Conservation (phyloP, 1,140 invertebrate species). For the Physella acuta region DNA sequence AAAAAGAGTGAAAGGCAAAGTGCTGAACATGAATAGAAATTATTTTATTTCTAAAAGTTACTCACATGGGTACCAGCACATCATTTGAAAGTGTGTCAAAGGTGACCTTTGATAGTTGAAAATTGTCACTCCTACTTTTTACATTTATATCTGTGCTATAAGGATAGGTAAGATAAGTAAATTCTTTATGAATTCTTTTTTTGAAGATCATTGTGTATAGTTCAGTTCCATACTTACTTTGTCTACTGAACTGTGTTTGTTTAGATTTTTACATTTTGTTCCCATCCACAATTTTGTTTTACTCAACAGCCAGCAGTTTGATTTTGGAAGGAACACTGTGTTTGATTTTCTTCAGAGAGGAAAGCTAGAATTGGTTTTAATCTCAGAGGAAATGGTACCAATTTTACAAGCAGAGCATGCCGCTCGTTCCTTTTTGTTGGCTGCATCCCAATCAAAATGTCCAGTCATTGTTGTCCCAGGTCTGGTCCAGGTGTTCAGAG, state of each 20-base stretch:
- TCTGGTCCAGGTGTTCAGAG: background rate
- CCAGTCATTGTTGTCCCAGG: constrained; percentile 11
- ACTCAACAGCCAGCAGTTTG: constrained; percentile 25
- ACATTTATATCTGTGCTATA: background rate
- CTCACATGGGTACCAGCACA: too few species aligned
- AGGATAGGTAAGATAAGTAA: background rate
- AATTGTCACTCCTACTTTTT: too few species aligned
- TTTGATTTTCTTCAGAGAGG: background rate
- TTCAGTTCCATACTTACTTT: background rate
- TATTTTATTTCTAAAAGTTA: too few species aligned
- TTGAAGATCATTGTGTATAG: background rate
- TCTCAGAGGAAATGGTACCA: constrained; percentile 8
- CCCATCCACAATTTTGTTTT: too few species aligned
- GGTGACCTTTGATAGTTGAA: too few species aligned
- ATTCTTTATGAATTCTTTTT: background rate
- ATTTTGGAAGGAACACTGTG: constrained; percentile 17
- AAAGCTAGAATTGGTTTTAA: background rate
- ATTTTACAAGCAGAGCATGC: background rate
- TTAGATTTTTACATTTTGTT: background rate
- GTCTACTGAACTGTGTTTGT: background rate
- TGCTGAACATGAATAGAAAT: too few species aligned
- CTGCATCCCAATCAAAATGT: background rate
- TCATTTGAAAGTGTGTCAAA: too few species aligned
- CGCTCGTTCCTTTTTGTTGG: background rate
- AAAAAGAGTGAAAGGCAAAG: too few species aligned